Evolutionary conservation across 2,113 vertebrate species (phyloP).

Genomic region (Mesocricetus auratus): DNA sequence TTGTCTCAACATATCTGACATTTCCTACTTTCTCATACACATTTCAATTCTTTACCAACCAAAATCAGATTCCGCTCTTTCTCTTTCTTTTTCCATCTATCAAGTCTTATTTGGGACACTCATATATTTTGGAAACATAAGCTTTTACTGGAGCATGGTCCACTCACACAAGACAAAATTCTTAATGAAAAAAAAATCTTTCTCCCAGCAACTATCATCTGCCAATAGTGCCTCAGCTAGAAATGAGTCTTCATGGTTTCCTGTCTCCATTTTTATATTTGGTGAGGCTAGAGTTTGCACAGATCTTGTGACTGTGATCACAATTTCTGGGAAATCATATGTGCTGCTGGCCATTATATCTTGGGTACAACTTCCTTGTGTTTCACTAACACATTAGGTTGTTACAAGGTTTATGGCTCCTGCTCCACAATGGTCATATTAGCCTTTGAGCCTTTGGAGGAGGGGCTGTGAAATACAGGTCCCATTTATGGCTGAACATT

Average conservation of each 20-base stretch:
- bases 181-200: background rate
- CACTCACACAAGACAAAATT: background rate
- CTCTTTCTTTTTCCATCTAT: background rate
- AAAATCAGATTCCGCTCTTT: background rate
- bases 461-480: background rate
- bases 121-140: background rate
- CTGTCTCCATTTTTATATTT: background rate
- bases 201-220: background rate
- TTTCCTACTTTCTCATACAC: fast-evolving
- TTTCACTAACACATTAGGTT: background rate
- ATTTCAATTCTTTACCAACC: background rate
- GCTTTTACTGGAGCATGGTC: background rate
- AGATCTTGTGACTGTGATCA: no score
- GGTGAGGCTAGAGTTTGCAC: background rate
- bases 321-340: background rate
- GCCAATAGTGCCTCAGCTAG: background rate
- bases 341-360: background rate
- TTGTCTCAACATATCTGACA: background rate
- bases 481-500: background rate
- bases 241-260: background rate
- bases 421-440: background rate
- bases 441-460: background rate
- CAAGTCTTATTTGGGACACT: background rate
- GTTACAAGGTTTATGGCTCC: background rate
- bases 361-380: background rate